Conservation (phyloP, 1,140 invertebrate species). For the Aporrectodea caliginosa region DNA sequence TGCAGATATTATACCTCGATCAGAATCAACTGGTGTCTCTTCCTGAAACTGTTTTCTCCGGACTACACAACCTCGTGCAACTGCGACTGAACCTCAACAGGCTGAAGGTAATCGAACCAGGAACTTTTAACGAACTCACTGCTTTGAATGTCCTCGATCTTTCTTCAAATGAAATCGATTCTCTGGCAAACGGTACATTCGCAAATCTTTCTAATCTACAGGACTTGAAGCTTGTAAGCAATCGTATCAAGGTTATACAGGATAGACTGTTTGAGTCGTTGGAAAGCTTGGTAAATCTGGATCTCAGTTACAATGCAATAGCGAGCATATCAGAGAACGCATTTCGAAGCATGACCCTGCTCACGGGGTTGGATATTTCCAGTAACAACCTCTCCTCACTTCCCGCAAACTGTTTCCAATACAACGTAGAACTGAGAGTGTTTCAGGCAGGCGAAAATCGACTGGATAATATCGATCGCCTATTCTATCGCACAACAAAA, state of each 20-base stretch:
- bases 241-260: not conserved
- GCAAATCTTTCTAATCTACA: not conserved
- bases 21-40: not conserved
- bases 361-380: not conserved
- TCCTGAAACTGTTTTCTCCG: not conserved
- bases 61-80: not conserved
- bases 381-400: not conserved
- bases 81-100: not conserved
- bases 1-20: not conserved
- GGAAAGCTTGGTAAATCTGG: not conserved
- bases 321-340: not conserved
- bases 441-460: not conserved
- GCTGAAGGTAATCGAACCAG: not conserved
- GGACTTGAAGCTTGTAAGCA: not conserved
- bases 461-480: not conserved
- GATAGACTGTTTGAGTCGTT: not conserved
- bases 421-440: not conserved
- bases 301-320: not conserved
- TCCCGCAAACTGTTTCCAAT: not conserved
- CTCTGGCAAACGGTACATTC: not conserved
- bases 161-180: not conserved
- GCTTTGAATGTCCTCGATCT: not conserved
- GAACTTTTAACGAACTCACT: not conserved
- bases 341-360: not conserved
- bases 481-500: not conserved